Base-by-base conservation (phyloP, 2,888 invertebrate genomes). In the Tortricodes alternella region DNA sequence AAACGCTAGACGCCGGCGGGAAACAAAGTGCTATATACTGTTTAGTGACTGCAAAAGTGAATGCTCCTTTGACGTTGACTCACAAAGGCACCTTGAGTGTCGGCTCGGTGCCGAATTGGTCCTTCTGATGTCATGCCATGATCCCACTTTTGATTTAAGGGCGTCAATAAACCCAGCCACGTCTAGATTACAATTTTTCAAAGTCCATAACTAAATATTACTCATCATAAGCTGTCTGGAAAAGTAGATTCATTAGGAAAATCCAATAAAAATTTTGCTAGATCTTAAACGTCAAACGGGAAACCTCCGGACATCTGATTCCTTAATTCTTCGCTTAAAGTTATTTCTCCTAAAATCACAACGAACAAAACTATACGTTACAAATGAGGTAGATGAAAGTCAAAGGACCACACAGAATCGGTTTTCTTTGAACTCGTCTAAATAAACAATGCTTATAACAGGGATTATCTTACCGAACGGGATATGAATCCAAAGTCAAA, bases 381-480 rank as follows among this genome's bases (percentile, higher is more conserved):
- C 23, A 43, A 34, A 32, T 48, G 18, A 27, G 27, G 43, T 35
- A 27, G 43, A 35, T 34, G 23, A 34, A 48, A 19, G 24, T 32
- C 37, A 6, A 15, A 18, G 11, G 48, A 39, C 48, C 55, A 53
- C 55, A 46, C 53, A 49, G 29, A 48, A 27, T 35, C 35, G 46
- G 41, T 55, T 50, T 50, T 44, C 56, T 56, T 49, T 50, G 55
- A 50, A 50, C 56, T 44, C 9, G 32, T 50, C 18, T 44, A 56
- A 50, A 50, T 50, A 50, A 56, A 56, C 50, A 56, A 37, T 11
- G 39, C 37, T 27, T 39, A 56, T 50, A 56, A 55, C 50, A 56
- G 49, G 23, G 37, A 37, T 56, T 35, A 44, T 13, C 29, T n/a
- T n/a, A n/a, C n/a, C n/a, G n/a, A 27, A 18, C 49, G 37, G 41